Evolutionary conservation across 2,888 invertebrate species (phyloP), one percentile per base, ranked within the genome.

Genomic region (Anoncus sp.): DNA sequence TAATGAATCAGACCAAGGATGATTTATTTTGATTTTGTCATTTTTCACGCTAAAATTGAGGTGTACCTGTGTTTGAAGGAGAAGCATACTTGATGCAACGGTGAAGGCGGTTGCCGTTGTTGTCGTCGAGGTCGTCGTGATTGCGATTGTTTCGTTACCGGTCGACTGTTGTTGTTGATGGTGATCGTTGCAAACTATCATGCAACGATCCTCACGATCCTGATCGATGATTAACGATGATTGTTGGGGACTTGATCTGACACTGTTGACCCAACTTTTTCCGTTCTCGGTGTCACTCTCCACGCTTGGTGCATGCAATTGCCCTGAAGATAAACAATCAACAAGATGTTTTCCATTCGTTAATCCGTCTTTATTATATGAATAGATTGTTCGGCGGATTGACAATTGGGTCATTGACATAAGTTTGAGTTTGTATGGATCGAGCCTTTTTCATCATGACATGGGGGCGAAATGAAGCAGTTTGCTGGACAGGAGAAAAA

Each of bases 41-140:
- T 31, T 31, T 31, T 31, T 31, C 31, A 31, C 31, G 4, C 0
- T 10, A 60, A 59, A 59, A 47, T 9, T n/a, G n/a, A 18, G n/a
- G 1, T 12, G 94, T 91, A 97, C 97, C 94, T 97, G 97, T 93
- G 97, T 96, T 93, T 97, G 97, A 94, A 97, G 94, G 92, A 97
- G 96, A 94, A 97, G 96, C 97, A 97, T 97, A 94, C 97, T 97
- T 96, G 97, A 93, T 86, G 94, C 93, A 85, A 93, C 93, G 86
- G 93, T 93, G 87, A 91, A 93, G 88, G 92, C 92, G 88, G 92
- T 93, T 90, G 93, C 92, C 91, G 92, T 93, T 88, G 93, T 91
- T 90, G 93, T 93, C 92, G 92, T 92, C 91, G 93, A 93, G 76
- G 88, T 77, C 78, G 84, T 80, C 84, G 86, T 82, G 84, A 88